Evolutionary conservation across 2,797 vertebrate genomes (phyloP).

Genomic region (Poeciliopsis paucimaculata): DNA sequence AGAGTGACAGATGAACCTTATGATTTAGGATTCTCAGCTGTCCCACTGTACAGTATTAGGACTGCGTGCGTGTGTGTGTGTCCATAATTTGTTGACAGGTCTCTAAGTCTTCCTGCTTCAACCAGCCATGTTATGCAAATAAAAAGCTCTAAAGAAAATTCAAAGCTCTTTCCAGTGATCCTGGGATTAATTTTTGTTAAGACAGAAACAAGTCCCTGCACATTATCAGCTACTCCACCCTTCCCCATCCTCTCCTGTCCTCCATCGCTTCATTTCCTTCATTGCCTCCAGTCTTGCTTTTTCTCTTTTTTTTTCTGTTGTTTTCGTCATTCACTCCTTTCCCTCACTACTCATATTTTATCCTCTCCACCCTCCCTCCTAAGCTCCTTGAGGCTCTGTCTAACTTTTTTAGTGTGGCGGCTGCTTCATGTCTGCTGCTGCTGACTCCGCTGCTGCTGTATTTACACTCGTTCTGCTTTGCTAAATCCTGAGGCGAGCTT

Average conservation of each 20-base stretch:
- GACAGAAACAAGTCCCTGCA: slow-evolving; percentile 31
- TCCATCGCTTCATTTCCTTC: slow-evolving; percentile 19
- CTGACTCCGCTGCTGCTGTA: slow-evolving; percentile 51
- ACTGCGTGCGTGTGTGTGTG: slow-evolving; percentile 2
- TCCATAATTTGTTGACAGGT: slow-evolving; percentile 33
- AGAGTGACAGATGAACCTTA: slow-evolving; percentile 37
- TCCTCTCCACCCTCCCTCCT: slow-evolving; percentile 20
- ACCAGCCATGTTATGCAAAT: slow-evolving; percentile 16
- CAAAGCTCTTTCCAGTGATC: slow-evolving; percentile 49
- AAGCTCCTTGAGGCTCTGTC: slow-evolving; percentile 59
- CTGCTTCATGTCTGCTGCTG: slow-evolving; percentile 40
- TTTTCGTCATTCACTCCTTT: slow-evolving; percentile 18
- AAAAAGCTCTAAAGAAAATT: slow-evolving; percentile 47
- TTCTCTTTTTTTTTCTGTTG: slow-evolving; percentile 37
- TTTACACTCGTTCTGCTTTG: slow-evolving; percentile 49
- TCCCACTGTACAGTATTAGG: slow-evolving; percentile 10
- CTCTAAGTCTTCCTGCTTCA: slow-evolving; percentile 28
- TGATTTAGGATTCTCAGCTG: slow-evolving; percentile 21
- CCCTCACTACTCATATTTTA: slow-evolving; percentile 20
- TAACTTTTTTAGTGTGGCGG: slow-evolving; percentile 43
- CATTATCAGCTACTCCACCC: slow-evolving; percentile 23
- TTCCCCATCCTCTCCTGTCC: slow-evolving; percentile 15
- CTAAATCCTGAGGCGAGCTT: slow-evolving; percentile 37
- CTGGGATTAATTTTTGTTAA: slow-evolving; percentile 65
- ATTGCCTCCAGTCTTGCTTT: slow-evolving; percentile 38